phyloP scores from a whole-genome alignment of 2,113 vertebrate species.

The Bucco capensis region DNA sequence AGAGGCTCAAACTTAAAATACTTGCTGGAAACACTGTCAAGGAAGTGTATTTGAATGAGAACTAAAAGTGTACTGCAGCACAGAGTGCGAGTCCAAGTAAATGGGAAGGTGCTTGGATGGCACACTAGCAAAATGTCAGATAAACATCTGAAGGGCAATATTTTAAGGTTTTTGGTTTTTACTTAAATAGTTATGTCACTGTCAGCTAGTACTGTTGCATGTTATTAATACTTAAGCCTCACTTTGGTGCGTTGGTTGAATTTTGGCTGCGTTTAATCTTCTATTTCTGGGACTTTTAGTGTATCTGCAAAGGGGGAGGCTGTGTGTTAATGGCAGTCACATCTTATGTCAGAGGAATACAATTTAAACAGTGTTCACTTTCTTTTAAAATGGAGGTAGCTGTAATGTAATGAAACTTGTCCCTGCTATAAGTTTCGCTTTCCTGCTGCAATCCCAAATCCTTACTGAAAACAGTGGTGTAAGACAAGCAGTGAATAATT shows the following conservation, averaged over 20 bases:
- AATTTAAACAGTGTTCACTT: background rate
- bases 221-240: background rate
- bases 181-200: background rate
- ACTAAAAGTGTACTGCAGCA: background rate
- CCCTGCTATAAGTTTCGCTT: background rate
- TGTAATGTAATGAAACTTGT: background rate
- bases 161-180: no score
- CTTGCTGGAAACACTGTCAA: rapidly evolving
- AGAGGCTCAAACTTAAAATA: background rate
- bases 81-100: background rate
- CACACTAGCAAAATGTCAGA: rapidly evolving
- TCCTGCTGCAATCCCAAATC: background rate
- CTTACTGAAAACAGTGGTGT: background rate
- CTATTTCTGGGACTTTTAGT: background rate
- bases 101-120: rapidly evolving
- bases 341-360: background rate
- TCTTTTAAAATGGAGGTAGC: background rate
- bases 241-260: background rate
- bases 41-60: background rate
- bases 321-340: background rate
- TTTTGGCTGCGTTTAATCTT: background rate
- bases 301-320: background rate
- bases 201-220: background rate
- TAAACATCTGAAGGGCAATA: background rate
- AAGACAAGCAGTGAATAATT: background rate